Conservation (phyloP, 2,797 vertebrate genomes). For the Hafferia zeledoni region DNA sequence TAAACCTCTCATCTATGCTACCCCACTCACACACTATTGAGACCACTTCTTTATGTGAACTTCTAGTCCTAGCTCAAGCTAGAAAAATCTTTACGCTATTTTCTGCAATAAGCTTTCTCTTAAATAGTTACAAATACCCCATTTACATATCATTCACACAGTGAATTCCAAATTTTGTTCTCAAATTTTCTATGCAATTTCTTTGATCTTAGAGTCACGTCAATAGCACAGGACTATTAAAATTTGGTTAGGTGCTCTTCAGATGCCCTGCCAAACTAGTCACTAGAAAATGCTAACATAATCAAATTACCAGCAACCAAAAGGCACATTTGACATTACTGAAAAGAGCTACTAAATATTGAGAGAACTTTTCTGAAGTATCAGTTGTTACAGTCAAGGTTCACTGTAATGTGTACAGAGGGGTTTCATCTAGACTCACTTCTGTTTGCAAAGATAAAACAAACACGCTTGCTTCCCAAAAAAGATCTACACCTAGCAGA, state of each 20-base stretch:
- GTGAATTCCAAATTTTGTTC: constrained; percentile 43
- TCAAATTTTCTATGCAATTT: constrained; percentile 31
- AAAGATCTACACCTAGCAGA: not conserved
- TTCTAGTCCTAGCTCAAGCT: constrained; percentile 1
- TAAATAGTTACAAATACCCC: constrained; percentile 8
- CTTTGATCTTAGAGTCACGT: constrained; percentile 36
- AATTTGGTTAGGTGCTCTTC: not conserved
- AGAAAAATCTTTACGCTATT: constrained; percentile 16
- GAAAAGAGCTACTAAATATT: not conserved
- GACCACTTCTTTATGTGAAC: not conserved
- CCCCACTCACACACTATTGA: not conserved
- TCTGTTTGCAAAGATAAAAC: not conserved
- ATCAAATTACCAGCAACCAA: not conserved
- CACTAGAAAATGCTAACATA: constrained; percentile 24
- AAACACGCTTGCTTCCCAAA: not conserved
- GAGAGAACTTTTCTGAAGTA: not conserved
- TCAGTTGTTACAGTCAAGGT: not conserved
- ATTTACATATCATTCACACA: constrained; percentile 49
- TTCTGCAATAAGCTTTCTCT: constrained; percentile 42
- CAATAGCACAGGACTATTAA: constrained; percentile 26
- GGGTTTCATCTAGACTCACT: not conserved
- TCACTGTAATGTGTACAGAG: not conserved
- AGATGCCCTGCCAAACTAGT: constrained; percentile 44
- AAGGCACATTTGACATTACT: not conserved
- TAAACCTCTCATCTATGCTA: not conserved